A percentile compares a stretch with the other conserved stretches of the same genome.
These are phyloP conservation scores for Copidosoma aretas DNA, from an alignment of 2,888 invertebrate species.

Conservation along the genomic window DNA sequence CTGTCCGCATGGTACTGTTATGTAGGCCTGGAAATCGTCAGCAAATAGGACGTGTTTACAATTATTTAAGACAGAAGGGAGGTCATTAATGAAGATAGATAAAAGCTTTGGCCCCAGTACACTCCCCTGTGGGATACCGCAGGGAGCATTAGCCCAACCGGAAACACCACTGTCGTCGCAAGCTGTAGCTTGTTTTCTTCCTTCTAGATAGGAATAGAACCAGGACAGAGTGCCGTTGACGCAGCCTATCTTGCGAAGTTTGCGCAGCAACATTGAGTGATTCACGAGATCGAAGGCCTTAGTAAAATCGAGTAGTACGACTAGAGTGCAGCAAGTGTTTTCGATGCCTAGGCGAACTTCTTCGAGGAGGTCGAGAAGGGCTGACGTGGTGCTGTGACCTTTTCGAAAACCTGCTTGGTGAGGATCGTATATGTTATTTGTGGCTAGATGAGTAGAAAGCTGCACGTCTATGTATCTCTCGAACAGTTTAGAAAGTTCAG, in stretches of 20 bases:
- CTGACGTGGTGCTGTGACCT: neutral
- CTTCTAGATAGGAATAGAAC: neutral
- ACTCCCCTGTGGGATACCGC: too few species aligned
- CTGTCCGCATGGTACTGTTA: neutral
- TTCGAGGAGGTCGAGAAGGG: neutral
- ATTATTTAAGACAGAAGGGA: too few species aligned
- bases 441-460: neutral
- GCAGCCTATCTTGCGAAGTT: neutral
- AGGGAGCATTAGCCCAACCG: neutral
- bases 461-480: neutral
- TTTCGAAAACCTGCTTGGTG: constrained; percentile 14
- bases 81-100: too few species aligned
- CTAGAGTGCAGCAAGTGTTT: neutral
- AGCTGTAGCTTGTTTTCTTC: neutral
- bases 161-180: neutral
- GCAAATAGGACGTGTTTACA: too few species aligned
- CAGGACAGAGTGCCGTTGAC: neutral
- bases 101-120: too few species aligned
- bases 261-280: neutral
- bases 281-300: neutral
- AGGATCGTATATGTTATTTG: constrained; percentile 13
- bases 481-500: neutral
- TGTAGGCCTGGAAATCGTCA: too few species aligned
- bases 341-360: constrained; percentile 4
- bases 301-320: neutral